Percentiles rank a stretch among this genome's conserved stretches.
These are phyloP conservation scores for Sitobion miscanthi DNA, from an alignment of 1,140 invertebrate genomes.

Conservation along the genomic window DNA sequence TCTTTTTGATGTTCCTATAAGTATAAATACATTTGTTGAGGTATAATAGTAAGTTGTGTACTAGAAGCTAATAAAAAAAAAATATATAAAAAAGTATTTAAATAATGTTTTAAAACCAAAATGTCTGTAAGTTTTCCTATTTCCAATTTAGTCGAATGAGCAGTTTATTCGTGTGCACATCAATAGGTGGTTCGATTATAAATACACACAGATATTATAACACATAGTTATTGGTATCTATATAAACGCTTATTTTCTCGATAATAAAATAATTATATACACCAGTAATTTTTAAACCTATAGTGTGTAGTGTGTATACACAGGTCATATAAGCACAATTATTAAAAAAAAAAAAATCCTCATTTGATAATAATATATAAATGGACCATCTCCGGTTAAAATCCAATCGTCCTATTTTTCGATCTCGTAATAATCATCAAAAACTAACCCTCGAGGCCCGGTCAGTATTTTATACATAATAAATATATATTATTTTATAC, in stretches of 20 bases:
- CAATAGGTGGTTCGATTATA: background rate
- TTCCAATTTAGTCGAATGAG: background rate
- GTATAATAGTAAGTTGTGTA: no score
- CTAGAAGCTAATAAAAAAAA: no score
- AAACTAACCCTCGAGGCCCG: background rate
- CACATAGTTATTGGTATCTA: background rate
- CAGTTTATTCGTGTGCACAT: background rate
- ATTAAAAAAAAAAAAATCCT: background rate
- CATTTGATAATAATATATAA: background rate
- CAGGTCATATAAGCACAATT: background rate
- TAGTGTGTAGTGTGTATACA: background rate
- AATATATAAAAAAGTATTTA: no score
- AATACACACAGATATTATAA: background rate
- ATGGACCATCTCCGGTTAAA: background rate
- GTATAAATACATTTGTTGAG: no score
- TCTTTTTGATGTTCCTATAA: background rate
- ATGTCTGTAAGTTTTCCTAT: background rate
- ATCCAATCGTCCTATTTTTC: background rate
- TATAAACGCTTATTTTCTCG: background rate
- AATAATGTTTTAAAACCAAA: background rate
- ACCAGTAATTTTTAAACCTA: background rate
- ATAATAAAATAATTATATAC: background rate
- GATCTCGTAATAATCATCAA: constrained; percentile 8
- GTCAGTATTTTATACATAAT: background rate
- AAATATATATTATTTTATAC: background rate